A percentile compares a stretch with the other conserved stretches of the same genome.
These are phyloP conservation scores for Calyptomena viridis DNA, from an alignment of 2,113 vertebrate species.

Conservation along the genomic window DNA sequence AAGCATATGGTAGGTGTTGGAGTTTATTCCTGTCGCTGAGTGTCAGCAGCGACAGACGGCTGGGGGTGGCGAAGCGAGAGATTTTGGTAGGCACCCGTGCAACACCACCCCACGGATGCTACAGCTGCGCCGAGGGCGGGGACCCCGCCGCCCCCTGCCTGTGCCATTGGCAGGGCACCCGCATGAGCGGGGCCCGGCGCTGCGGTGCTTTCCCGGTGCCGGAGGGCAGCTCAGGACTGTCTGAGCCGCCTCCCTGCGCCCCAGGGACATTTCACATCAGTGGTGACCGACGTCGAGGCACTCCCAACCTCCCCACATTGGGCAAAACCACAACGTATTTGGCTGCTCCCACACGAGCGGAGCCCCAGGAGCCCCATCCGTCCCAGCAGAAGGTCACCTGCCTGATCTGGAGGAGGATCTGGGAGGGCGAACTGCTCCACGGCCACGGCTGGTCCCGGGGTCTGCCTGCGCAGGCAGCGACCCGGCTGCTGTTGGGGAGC, in stretches of 20 bases:
- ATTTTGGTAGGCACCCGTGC: slow-evolving; percentile 5
- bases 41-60: slow-evolving; percentile 53
- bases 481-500: background rate
- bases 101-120: background rate
- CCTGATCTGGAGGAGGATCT: background rate
- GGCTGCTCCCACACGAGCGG: rapidly evolving
- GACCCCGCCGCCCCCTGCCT: background rate
- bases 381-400: rapidly evolving
- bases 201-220: rapidly evolving
- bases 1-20: slow-evolving; percentile 50
- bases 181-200: rapidly evolving
- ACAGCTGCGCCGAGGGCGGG: background rate
- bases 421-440: background rate
- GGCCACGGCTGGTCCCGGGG: rapidly evolving
- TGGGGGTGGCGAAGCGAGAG: slow-evolving; percentile 6
- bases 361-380: rapidly evolving
- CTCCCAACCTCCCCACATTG: background rate
- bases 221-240: rapidly evolving
- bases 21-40: slow-evolving; percentile 52
- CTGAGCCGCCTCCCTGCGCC: background rate
- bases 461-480: background rate
- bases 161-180: background rate
- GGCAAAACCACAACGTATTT: background rate
- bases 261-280: rapidly evolving
- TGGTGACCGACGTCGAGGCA: too few relatives aligned